Base-by-base conservation (phyloP, 53 echinoderm and acorn worm species). In the Stichopus horrens region DNA sequence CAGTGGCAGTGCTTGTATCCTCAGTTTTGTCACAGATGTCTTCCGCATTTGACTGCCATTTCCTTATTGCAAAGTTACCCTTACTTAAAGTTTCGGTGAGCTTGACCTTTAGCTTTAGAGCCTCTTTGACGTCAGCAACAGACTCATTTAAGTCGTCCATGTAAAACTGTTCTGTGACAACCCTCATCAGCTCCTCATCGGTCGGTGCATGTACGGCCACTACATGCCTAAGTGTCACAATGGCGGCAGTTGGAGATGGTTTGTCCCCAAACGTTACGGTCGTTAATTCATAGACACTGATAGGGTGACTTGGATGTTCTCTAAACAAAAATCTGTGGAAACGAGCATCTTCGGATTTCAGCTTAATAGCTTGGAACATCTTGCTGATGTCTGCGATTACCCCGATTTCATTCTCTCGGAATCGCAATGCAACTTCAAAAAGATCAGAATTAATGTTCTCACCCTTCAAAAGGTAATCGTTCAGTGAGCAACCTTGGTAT, bases 241-340 rank as follows among this genome's bases (percentile, higher is more conserved):
- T 93, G 11, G 95, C 95, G 74, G 95, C 93, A 73, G 91, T 90
- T 56, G 95, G 95, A 16, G 93, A 93, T 5, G 93, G 95, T 51
- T 93, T 95, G 88, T 93, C 95, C 53, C 93, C 95, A 63, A 95
- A 95, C 5, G 93, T 93, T 2, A 93, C 93, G 4, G 93, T 95
- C 7, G 90, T 92, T n/a, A 95, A 84, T 83, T 93, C 86, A 66
- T 88, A 95, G 7, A 93, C 93, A 73, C 89, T 88, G 56, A 93
- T 83, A 2, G 93, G 93, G 21, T 93, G 90, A 54, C 87, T 79
- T 5, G 91, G 88, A 54, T 88, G 89, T 55, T 94, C 95, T 4
- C 90, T 75, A 83, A 95, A 95, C 66, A 95, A 87, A 74, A 90
- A 93, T 16, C 93, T 66, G 56, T 93, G 95, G 37, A 90, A 95